Conservation (phyloP, 2,113 vertebrate genomes). For the Rallus limicola region DNA sequence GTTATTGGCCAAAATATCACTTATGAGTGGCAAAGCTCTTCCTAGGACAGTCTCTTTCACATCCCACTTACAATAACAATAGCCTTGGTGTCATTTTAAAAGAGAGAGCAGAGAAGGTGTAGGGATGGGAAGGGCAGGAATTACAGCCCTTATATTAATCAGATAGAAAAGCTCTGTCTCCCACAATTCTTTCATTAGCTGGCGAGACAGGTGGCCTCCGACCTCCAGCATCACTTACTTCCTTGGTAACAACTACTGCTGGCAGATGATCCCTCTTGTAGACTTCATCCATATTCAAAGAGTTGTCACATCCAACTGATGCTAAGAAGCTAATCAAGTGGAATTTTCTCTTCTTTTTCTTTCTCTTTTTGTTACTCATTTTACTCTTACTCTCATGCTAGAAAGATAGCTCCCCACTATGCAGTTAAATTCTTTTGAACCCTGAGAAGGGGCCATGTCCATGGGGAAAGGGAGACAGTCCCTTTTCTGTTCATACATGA, state of each 20-base stretch:
- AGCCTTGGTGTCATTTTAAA: constrained; percentile 27
- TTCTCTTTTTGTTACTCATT: background rate
- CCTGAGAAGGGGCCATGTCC: background rate
- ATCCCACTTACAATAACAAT: constrained; percentile 22
- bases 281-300: constrained; percentile 75
- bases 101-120: constrained; percentile 38
- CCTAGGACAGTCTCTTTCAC: constrained; percentile 19
- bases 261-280: constrained; percentile 73
- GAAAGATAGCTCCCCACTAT: background rate
- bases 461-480: background rate
- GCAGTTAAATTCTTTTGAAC: constrained; percentile 37
- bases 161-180: constrained; percentile 70
- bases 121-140: constrained; percentile 53
- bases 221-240: constrained; percentile 74
- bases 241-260: constrained; percentile 70
- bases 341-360: constrained; percentile 57
- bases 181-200: constrained; percentile 73
- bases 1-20: constrained; percentile 35
- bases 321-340: constrained; percentile 75
- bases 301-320: constrained; percentile 67
- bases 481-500: constrained; percentile 4
- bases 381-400: background rate
- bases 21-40: constrained; percentile 18
- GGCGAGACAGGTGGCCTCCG: constrained; percentile 61
- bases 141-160: constrained; percentile 66